A percentile compares a stretch with the other conserved stretches of the same genome.
Evolutionary conservation across 2,113 vertebrate species (phyloP).

Genomic region (Atrichornis clamosus): DNA sequence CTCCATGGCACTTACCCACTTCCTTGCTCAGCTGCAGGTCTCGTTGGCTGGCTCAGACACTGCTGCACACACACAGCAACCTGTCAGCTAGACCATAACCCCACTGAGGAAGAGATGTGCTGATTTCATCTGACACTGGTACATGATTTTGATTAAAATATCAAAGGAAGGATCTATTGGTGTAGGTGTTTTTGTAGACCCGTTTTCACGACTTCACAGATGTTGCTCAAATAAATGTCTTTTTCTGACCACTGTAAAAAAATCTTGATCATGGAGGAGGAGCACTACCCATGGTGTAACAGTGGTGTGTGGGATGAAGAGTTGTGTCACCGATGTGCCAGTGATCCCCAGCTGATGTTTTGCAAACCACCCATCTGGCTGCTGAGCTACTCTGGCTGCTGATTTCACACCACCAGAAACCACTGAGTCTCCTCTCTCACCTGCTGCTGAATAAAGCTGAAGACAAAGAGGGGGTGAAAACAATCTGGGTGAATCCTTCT

Average conservation of each 20-base stretch:
- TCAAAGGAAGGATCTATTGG: background rate
- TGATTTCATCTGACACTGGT: slow-evolving; percentile 27
- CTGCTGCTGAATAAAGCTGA: background rate
- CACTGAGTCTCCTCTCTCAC: background rate
- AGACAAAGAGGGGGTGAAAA: background rate
- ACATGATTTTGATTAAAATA: slow-evolving; percentile 15
- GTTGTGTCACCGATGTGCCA: background rate
- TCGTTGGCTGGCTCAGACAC: background rate
- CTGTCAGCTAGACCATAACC: background rate
- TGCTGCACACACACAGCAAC: background rate
- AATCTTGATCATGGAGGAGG: background rate
- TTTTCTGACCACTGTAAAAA: background rate
- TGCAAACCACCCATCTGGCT: background rate
- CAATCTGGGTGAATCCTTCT: background rate
- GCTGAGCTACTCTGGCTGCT: background rate
- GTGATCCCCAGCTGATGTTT: background rate
- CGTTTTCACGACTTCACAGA: background rate
- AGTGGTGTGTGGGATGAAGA: background rate
- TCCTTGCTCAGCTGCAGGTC: background rate
- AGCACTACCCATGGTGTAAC: background rate
- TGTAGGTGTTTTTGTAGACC: background rate
- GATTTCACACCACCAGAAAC: background rate
- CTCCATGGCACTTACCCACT: slow-evolving; percentile 2
- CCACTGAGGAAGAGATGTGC: background rate
- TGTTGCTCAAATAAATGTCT: background rate